These are phyloP conservation scores for Xerus inauris DNA, from an alignment of 2,113 vertebrate species.

Conservation along the genomic window DNA sequence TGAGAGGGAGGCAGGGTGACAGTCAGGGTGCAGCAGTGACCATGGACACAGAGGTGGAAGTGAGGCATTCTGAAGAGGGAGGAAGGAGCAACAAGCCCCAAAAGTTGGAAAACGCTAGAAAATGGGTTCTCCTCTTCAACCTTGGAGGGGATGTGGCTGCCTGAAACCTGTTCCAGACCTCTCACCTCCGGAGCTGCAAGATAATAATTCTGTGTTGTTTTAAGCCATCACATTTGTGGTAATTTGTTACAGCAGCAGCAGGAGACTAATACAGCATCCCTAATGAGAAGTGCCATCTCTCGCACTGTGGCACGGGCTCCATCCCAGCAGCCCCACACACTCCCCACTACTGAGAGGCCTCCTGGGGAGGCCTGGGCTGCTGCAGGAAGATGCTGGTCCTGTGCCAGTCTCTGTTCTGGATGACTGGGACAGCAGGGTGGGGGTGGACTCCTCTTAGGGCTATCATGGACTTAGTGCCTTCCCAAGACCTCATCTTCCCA, in stretches of 20 bases:
- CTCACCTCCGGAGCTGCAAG: background rate
- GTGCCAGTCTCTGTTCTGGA: background rate
- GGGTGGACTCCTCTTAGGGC: background rate
- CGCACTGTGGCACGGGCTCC: accelerated
- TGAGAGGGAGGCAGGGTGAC: background rate
- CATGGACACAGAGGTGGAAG: background rate
- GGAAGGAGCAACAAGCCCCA: background rate
- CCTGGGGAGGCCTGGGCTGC: background rate
- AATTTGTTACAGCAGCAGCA: background rate
- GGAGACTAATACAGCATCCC: background rate
- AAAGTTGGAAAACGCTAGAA: background rate
- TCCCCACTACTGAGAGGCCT: no score
- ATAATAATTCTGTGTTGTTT: background rate
- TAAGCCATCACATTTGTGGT: background rate
- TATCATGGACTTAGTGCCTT: background rate
- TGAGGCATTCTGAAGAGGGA: accelerated
- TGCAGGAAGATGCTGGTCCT: background rate
- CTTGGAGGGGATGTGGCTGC: background rate
- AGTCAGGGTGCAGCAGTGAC: no score
- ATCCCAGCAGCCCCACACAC: accelerated
- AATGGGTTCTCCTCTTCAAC: accelerated
- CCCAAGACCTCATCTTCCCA: background rate
- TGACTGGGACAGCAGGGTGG: background rate
- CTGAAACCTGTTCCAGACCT: background rate
- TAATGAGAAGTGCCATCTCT: background rate